These are phyloP conservation scores for Neotoxoptera formosana DNA, from an alignment of 1,140 invertebrate species.

Conservation along the genomic window DNA sequence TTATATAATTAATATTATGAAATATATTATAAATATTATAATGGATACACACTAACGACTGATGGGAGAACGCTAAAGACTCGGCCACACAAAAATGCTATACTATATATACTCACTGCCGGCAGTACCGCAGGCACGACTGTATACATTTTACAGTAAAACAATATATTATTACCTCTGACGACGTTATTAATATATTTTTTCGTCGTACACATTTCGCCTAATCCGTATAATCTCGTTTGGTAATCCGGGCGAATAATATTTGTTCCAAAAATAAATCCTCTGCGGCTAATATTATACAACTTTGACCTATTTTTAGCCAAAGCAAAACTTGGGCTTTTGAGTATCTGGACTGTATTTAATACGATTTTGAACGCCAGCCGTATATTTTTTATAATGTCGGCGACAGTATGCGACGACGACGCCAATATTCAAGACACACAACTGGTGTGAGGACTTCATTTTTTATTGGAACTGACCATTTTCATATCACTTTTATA, in stretches of 20 bases:
- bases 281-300: neutral
- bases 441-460: neutral
- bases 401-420: neutral
- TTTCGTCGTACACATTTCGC: neutral
- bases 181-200: neutral
- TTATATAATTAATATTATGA: neutral
- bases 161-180: neutral
- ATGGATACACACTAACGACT: neutral
- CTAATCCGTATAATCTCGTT: neutral
- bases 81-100: neutral
- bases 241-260: neutral
- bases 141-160: neutral
- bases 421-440: neutral
- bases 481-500: neutral
- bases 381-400: neutral
- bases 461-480: neutral
- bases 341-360: neutral
- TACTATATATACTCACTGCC: no score
- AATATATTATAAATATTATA: neutral
- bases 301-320: conserved; percentile 38
- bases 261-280: conserved; percentile 20
- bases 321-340: neutral
- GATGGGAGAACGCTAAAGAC: neutral
- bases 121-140: neutral
- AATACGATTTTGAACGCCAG: neutral